Conservation (phyloP, 1,140 invertebrate species). For the Drosophila varians region DNA sequence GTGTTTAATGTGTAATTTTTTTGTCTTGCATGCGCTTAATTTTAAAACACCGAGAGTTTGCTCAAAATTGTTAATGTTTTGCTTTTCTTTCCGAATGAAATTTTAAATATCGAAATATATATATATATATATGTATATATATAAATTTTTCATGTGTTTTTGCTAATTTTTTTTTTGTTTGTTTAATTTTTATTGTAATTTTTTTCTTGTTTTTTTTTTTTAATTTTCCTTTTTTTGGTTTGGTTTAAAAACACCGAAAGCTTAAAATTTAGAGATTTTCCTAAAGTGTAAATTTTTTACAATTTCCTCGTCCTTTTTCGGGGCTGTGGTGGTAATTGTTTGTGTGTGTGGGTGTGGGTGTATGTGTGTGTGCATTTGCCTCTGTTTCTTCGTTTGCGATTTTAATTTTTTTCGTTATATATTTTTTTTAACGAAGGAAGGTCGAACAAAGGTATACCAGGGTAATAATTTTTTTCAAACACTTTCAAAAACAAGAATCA, state of each 20-base stretch:
- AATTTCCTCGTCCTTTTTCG: slow-evolving; percentile 51
- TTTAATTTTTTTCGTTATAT: neutral
- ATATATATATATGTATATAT: slow-evolving; percentile 61
- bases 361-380: slow-evolving; percentile 28
- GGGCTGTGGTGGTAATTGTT: slow-evolving; percentile 5
- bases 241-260: slow-evolving; percentile 83
- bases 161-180: slow-evolving; percentile 45
- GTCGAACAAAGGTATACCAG: slow-evolving; percentile 18
- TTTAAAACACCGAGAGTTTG: slow-evolving; percentile 80
- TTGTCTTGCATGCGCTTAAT: slow-evolving; percentile 66
- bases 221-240: slow-evolving; percentile 43
- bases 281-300: slow-evolving; percentile 82
- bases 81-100: slow-evolving; percentile 65
- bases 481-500: slow-evolving; percentile 8
- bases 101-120: slow-evolving; percentile 80
- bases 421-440: slow-evolving; percentile 21
- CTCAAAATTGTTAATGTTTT: slow-evolving; percentile 61
- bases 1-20: slow-evolving; percentile 65
- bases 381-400: slow-evolving; percentile 12
- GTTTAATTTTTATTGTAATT: slow-evolving; percentile 44
- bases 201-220: slow-evolving; percentile 34
- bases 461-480: slow-evolving; percentile 1
- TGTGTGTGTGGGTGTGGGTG: slow-evolving; percentile 3
- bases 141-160: slow-evolving; percentile 50
- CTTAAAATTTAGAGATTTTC: slow-evolving; percentile 83